phyloP scores from a whole-genome alignment of 1,140 invertebrate species.

The Sinella curviseta region DNA sequence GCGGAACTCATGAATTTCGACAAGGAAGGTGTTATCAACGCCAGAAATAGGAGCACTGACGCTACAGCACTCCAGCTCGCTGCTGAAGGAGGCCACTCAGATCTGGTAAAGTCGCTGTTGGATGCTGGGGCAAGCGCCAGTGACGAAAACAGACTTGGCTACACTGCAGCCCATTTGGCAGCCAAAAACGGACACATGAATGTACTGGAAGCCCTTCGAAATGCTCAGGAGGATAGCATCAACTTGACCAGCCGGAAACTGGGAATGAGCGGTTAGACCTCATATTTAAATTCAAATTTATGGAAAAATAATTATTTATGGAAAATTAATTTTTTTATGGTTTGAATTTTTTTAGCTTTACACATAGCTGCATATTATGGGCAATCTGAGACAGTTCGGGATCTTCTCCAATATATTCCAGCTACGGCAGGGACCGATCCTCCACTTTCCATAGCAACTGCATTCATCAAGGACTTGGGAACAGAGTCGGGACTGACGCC shows the following conservation, averaged over 20 bases:
- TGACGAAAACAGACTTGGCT: slow-evolving; percentile 85
- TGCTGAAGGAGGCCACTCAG: slow-evolving; percentile 83
- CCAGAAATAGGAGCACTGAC: slow-evolving; percentile 90
- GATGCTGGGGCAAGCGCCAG: slow-evolving; percentile 94
- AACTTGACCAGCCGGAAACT: slow-evolving; percentile 90
- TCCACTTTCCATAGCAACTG: slow-evolving; percentile 60
- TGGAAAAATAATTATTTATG: slow-evolving; percentile 43
- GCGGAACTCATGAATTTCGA: slow-evolving; percentile 99
- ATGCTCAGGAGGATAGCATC: slow-evolving; percentile 69
- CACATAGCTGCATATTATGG: slow-evolving; percentile 97
- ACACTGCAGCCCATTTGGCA: slow-evolving; percentile 93
- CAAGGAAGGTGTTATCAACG: slow-evolving; percentile 88
- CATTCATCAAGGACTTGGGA: slow-evolving; percentile 75
- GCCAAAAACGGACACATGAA: slow-evolving; percentile 91
- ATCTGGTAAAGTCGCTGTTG: slow-evolving; percentile 87
- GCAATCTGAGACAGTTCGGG: slow-evolving; percentile 94
- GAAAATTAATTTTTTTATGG: slow-evolving; percentile 50
- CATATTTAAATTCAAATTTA: slow-evolving; percentile 55
- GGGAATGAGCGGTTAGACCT: too few species aligned
- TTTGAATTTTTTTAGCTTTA: too few species aligned
- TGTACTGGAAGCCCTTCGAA: slow-evolving; percentile 82
- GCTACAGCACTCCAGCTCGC: slow-evolving; percentile 94
- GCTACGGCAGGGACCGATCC: slow-evolving; percentile 91
- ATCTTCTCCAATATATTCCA: slow-evolving; percentile 86
- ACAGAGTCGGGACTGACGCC: slow-evolving; percentile 90